A percentile compares a stretch with the other conserved stretches of the same genome.
Conservation (phyloP, 1,140 invertebrate genomes). For the Philopotamus ludificatus region DNA sequence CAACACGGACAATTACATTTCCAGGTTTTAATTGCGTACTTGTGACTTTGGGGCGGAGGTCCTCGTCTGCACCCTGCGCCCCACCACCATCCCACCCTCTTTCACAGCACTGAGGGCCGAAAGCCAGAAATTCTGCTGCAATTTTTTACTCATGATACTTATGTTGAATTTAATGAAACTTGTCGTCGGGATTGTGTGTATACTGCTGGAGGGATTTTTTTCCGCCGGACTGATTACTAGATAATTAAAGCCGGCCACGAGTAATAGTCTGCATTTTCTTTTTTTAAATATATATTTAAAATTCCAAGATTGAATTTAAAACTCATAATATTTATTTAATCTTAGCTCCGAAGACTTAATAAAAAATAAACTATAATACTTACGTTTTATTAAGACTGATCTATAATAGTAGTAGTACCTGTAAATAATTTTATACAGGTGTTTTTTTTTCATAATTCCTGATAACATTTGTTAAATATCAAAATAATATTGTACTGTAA, state of each 20-base stretch:
- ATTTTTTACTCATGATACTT: too few species aligned
- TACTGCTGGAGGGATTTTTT: neutral
- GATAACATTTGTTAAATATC: too few species aligned
- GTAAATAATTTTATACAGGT: too few species aligned
- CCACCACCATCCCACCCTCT: neutral
- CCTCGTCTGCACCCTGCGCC: neutral
- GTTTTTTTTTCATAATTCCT: too few species aligned
- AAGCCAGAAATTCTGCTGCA: neutral
- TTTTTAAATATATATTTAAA: too few species aligned
- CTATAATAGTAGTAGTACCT: too few species aligned
- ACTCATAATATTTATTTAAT: too few species aligned
- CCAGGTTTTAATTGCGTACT: constrained; percentile 22
- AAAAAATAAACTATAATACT: too few species aligned
- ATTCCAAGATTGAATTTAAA: too few species aligned
- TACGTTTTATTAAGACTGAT: too few species aligned
- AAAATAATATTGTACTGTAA: too few species aligned
- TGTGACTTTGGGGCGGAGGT: too few species aligned
- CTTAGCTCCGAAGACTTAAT: constrained; percentile 1
- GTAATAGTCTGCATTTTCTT: neutral
- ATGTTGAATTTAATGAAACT: constrained; percentile 18
- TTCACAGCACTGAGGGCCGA: neutral
- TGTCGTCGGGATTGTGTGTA: neutral
- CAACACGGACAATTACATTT: constrained; percentile 10
- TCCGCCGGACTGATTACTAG: constrained; percentile 2
- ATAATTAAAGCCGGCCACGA: constrained; percentile 3